Base-by-base conservation (phyloP, 64 coral and sea anemone species). In the Pocillopora verrucosa region DNA sequence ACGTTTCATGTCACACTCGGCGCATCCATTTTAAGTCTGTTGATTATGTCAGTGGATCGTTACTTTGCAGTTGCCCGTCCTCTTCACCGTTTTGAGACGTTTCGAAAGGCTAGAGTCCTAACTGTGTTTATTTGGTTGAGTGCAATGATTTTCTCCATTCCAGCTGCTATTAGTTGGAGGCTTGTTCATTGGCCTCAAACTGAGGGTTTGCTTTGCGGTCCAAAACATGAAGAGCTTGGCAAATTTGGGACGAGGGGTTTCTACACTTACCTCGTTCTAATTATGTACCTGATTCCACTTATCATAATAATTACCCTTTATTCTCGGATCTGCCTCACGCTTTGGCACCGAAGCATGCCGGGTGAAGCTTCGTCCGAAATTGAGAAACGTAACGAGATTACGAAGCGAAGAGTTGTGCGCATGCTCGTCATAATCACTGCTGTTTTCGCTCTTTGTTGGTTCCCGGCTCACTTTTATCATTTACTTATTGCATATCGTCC, bases 381-480 rank as follows among this genome's bases (percentile, higher is more conserved):
- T 9, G 80, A 84, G 45, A 19, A 62, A 84, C 80, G 61, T 3
- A 36, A 68, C 25, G 36, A 45, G 11, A 12, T 10, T 0, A 84
- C 63, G 11, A 84, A 84, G 16, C 80, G 36, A 56, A 84, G 19
- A 37, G 62, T 84, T 37, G 80, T 84, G 62, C 80, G 80, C 19
- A 68, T 36, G 17, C 80, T 84, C 9, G 36, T 36, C 2, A 84
- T 56, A 68, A 65, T 84, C 10, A 68, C 80, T 61, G 61, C 34
- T 30, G 62, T 20, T 19, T 84, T 84, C 17, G 80, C 62, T 13
- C 19, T 84, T 45, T 84, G 80, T 16, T 84, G 80, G 80, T 36
- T 84, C 35, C 80, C 80, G 67, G 37, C 80, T 0, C 80, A 84
- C 2, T 22, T 35, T 45, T 84, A 38, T 34, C 80, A 84, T 51